These are phyloP conservation scores for Phocides pigmalion DNA, from an alignment of 1,140 invertebrate genomes.

Conservation along the genomic window DNA sequence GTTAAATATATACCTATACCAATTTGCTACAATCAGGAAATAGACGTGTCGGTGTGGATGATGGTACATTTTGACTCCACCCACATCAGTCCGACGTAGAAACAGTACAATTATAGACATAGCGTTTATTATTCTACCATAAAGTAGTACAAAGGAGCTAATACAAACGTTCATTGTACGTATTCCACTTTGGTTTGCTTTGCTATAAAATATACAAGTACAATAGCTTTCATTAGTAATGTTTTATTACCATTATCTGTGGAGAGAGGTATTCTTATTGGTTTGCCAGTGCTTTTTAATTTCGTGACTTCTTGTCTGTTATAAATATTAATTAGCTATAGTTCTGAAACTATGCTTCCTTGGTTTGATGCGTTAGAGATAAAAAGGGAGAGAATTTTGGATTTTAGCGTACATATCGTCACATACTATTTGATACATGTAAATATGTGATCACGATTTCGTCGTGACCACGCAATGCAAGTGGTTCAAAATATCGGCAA, in stretches of 20 bases:
- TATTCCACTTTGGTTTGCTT: constrained; percentile 28
- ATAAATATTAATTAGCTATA: no score
- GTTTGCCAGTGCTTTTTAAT: not conserved
- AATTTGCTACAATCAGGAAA: no score
- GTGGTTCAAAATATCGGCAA: no score
- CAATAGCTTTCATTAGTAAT: constrained; percentile 31
- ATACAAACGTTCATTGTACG: constrained; percentile 34
- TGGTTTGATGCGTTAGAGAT: no score
- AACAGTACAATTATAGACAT: constrained; percentile 19
- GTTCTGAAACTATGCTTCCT: no score
- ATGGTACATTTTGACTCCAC: not conserved
- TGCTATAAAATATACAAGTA: constrained; percentile 30
- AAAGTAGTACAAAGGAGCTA: constrained; percentile 31
- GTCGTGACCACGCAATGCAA: no score
- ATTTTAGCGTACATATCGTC: no score
- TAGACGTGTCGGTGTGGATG: no score
- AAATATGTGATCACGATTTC: no score
- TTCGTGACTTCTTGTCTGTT: not conserved
- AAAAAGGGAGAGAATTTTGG: no score
- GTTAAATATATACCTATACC: no score
- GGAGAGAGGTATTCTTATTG: constrained; percentile 25
- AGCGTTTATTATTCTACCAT: constrained; percentile 32
- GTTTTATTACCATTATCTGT: constrained; percentile 31
- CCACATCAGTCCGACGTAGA: not conserved
- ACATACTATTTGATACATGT: no score